Evolutionary conservation across 2,888 invertebrate genomes (phyloP).

Genomic region (Melinaea menophilus): DNA sequence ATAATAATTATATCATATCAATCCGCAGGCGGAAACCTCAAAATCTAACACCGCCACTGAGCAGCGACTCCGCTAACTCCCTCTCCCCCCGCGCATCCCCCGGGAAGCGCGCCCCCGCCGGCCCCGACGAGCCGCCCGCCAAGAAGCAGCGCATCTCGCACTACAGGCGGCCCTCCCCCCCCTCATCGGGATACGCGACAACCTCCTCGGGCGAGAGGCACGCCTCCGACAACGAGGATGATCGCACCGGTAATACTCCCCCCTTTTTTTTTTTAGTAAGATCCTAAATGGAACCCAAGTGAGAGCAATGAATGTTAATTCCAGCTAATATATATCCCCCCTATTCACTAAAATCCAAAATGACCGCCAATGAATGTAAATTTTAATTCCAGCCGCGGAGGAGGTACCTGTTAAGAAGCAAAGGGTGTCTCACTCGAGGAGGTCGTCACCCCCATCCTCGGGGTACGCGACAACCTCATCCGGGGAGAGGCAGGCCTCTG

Average conservation of each 20-base stretch:
- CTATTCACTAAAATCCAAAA: not conserved
- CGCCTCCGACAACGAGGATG: slow-evolving; percentile 74
- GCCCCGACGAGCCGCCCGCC: slow-evolving; percentile 78
- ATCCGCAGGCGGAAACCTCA: slow-evolving; percentile 88
- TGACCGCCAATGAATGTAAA: not conserved
- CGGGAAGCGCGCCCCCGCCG: slow-evolving; percentile 72
- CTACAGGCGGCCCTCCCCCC: slow-evolving; percentile 80
- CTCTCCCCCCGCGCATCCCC: slow-evolving; percentile 85
- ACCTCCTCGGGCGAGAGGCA: slow-evolving; percentile 75
- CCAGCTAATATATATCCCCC: not conserved
- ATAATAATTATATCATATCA: not conserved
- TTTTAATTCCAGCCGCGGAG: slow-evolving; percentile 50
- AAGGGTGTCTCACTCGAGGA: slow-evolving; percentile 87
- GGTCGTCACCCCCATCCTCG: slow-evolving; percentile 69
- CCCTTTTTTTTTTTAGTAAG: not conserved
- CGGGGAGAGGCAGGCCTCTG: slow-evolving; percentile 69
- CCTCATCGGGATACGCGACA: slow-evolving; percentile 59
- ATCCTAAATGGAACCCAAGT: not conserved
- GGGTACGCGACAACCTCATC: slow-evolving; percentile 56
- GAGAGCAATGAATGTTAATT: not conserved
- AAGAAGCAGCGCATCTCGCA: slow-evolving; percentile 92
- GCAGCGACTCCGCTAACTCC: slow-evolving; percentile 91
- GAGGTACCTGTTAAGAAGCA: slow-evolving; percentile 83
- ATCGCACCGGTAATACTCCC: slow-evolving; percentile 50
- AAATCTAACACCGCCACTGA: slow-evolving; percentile 92